A percentile compares a stretch with the other conserved stretches of the same genome.
These are phyloP conservation scores for Lipotes vexillifer DNA, from an alignment of 2,113 vertebrate species.

Conservation along the genomic window DNA sequence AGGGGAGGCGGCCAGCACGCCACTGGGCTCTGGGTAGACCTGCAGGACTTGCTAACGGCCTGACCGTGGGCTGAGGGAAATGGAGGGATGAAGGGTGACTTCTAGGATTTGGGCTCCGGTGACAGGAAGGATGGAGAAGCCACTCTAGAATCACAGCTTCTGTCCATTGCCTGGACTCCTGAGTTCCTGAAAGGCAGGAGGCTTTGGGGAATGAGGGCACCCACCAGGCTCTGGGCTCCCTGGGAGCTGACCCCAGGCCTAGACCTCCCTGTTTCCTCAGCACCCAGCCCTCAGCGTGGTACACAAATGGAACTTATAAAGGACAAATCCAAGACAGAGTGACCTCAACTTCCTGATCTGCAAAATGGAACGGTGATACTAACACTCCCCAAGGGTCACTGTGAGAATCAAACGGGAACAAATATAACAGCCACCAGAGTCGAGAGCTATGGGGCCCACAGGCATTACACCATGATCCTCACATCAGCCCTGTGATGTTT, in stretches of 20 bases:
- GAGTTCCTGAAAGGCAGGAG: background rate
- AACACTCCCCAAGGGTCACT: background rate
- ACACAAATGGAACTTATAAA: background rate
- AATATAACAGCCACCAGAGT: background rate
- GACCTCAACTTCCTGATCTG: background rate
- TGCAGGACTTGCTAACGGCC: no score
- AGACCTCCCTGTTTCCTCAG: background rate
- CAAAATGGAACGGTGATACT: background rate
- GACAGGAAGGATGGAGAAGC: background rate
- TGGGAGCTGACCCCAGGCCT: background rate
- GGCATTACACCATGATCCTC: background rate
- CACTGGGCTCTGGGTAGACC: no score
- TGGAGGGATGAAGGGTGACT: background rate
- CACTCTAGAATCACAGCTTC: background rate
- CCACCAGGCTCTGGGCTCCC: background rate
- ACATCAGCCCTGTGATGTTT: background rate
- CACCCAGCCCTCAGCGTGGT: no score
- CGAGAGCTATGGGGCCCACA: background rate
- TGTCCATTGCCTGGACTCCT: background rate
- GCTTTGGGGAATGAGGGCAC: background rate
- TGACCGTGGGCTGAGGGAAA: background rate
- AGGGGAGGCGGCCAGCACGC: accelerated
- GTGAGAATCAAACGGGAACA: background rate
- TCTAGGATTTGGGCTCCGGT: background rate
- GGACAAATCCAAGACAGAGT: background rate